phyloP scores from a whole-genome alignment of 2,797 vertebrate species.

The Selene dorsalis region DNA sequence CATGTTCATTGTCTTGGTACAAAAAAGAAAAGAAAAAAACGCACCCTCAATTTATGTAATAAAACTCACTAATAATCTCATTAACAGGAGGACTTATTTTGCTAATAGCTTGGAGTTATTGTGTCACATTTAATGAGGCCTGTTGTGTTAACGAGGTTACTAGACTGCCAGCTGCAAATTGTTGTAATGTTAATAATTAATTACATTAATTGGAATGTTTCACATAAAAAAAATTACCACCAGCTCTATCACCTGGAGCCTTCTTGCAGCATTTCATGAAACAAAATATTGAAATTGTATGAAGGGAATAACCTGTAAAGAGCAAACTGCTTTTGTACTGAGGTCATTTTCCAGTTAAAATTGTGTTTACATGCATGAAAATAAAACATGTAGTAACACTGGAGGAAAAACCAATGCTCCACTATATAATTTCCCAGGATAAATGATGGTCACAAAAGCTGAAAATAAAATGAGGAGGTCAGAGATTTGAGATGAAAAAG shows the following conservation, averaged over 20 bases:
- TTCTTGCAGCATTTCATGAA: background rate
- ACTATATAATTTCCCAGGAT: background rate
- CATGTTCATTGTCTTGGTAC: background rate
- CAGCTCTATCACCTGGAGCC: background rate
- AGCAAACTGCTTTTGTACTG: background rate
- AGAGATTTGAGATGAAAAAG: conserved; percentile 21
- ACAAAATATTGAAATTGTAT: background rate
- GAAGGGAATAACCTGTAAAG: background rate
- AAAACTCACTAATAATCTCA: conserved; percentile 15
- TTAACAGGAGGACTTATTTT: conserved; percentile 15
- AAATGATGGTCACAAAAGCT: conserved; percentile 40
- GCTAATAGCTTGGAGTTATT: conserved; percentile 14
- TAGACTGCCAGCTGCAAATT: conserved; percentile 28
- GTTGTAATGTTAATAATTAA: conserved; percentile 29
- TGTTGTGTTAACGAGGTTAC: conserved; percentile 25
- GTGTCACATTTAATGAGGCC: conserved; percentile 30
- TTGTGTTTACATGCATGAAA: background rate
- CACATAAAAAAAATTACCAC: conserved; percentile 1
- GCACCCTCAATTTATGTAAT: no score
- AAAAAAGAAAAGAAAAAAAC: no score
- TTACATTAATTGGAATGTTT: conserved; percentile 26
- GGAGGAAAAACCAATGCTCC: conserved; percentile 17
- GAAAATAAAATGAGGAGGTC: background rate
- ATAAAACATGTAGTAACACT: background rate
- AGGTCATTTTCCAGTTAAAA: background rate